Percentiles rank a stretch among this genome's conserved stretches.
phyloP scores from a whole-genome alignment of 2,113 vertebrate genomes.

The Origma solitaria region DNA sequence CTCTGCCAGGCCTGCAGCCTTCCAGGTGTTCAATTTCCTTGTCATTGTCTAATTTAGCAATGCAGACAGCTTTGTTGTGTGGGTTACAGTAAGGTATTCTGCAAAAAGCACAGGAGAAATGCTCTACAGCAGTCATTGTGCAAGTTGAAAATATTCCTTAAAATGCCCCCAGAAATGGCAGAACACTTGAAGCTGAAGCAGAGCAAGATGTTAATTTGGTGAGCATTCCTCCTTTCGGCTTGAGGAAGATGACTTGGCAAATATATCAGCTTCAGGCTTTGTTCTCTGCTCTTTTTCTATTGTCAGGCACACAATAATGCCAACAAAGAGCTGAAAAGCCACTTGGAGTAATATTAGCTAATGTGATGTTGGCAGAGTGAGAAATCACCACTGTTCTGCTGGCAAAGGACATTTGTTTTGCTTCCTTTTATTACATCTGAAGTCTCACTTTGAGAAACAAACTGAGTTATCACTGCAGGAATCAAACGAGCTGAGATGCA shows the following conservation, averaged over 20 bases:
- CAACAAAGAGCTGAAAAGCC: background rate
- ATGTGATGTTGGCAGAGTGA: conserved; percentile 1
- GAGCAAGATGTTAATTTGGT: background rate
- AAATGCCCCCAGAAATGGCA: background rate
- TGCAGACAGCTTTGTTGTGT: background rate
- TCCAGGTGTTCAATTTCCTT: background rate
- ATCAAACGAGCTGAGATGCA: background rate
- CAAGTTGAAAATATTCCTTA: background rate
- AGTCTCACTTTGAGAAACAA: conserved; percentile 16
- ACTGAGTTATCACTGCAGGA: background rate
- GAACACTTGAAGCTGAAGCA: background rate
- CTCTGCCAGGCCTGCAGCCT: background rate
- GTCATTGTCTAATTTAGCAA: background rate
- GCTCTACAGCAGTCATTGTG: background rate
- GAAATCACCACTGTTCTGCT: conserved; percentile 18
- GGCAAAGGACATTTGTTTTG: background rate
- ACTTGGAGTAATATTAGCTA: background rate
- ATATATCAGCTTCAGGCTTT: background rate
- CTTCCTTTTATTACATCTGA: conserved; percentile 29
- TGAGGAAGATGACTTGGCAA: background rate
- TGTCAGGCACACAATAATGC: background rate
- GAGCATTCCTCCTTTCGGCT: background rate
- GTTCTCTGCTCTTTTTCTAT: background rate
- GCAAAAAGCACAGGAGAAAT: background rate
- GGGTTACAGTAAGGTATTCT: background rate